Percentiles rank a stretch among this genome's conserved stretches.
Conservation (phyloP, 30 jellyfish, hydroid and myxozoan species). For the Aurelia aurita region DNA sequence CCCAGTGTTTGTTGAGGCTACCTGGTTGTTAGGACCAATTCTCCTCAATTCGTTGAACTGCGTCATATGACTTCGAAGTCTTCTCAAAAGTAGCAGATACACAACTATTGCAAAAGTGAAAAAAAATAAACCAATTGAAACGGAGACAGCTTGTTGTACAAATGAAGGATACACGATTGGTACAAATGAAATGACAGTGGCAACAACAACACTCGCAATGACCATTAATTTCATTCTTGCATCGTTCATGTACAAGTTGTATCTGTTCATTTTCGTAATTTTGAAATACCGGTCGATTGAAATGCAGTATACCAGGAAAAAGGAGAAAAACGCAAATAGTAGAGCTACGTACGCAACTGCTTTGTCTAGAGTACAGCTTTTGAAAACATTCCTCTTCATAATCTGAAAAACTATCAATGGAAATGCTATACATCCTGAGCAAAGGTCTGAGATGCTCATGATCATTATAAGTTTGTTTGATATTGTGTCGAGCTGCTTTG, state of each 20-base stretch:
- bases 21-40: too few species aligned
- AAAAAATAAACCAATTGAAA: background rate
- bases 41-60: too few species aligned
- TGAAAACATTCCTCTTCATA: background rate
- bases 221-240: conserved; percentile 42
- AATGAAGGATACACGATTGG: background rate
- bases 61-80: too few species aligned
- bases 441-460: conserved; percentile 50
- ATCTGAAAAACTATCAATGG: conserved; percentile 8
- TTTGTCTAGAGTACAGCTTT: conserved; percentile 22
- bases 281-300: conserved; percentile 43
- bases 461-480: conserved; percentile 42
- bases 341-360: conserved; percentile 13
- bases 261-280: conserved; percentile 40
- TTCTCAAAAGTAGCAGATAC: too few species aligned
- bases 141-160: background rate
- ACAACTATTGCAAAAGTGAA: background rate
- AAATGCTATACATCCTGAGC: conserved; percentile 39
- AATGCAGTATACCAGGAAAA: conserved; percentile 29
- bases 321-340: conserved; percentile 44
- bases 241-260: conserved; percentile 40
- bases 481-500: conserved; percentile 47
- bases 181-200: conserved; percentile 2
- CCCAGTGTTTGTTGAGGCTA: too few species aligned
- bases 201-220: conserved; percentile 9